These are phyloP conservation scores for Nematolebias whitei DNA, from an alignment of 2,113 vertebrate species.

Conservation along the genomic window DNA sequence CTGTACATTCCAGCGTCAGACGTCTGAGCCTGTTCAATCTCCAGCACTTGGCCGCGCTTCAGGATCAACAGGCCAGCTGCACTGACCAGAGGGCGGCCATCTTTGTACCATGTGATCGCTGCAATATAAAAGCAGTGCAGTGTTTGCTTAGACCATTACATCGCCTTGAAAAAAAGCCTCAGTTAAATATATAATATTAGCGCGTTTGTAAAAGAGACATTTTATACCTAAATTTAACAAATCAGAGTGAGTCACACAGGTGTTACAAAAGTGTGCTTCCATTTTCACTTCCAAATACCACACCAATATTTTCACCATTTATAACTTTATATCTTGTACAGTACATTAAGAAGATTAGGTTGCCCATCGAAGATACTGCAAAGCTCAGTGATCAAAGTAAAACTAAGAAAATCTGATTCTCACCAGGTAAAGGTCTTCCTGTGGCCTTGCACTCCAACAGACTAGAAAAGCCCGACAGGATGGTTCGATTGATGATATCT, in stretches of 20 bases:
- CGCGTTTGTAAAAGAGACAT: neutral
- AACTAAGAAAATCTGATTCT: no score
- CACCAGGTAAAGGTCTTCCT: conserved; percentile 91
- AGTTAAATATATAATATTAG: neutral
- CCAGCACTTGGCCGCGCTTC: conserved; percentile 83
- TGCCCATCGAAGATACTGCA: neutral
- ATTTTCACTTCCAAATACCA: no score
- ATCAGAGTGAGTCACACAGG: no score
- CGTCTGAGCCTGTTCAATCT: conserved; percentile 85
- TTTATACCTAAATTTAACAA: neutral
- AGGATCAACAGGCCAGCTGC: conserved; percentile 75
- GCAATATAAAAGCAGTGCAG: neutral
- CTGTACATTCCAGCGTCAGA: conserved; percentile 88
- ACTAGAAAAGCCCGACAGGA: conserved; percentile 85
- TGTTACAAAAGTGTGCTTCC: no score
- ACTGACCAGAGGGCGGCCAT: conserved; percentile 79
- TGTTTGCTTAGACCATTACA: no score
- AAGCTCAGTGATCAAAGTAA: neutral
- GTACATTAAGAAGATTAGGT: no score
- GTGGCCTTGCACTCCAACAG: conserved; percentile 88
- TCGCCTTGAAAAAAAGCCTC: no score
- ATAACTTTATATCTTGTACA: no score
- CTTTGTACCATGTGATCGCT: conserved; percentile 94
- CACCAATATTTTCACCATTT: no score
- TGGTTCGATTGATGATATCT: conserved; percentile 87